These are phyloP conservation scores for Meriones unguiculatus DNA, from an alignment of 2,113 vertebrate genomes.

Conservation along the genomic window DNA sequence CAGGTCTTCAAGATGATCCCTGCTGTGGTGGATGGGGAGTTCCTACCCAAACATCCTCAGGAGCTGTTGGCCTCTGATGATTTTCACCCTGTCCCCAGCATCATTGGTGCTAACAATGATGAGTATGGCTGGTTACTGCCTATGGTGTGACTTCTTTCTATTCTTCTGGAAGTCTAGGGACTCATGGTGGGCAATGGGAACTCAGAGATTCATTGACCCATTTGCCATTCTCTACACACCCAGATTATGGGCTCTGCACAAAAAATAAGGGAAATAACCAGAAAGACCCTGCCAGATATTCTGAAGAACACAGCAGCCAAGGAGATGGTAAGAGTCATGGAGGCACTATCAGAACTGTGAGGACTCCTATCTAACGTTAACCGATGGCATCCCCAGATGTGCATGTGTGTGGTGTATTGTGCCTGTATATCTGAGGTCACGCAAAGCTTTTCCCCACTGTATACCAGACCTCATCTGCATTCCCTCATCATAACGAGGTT, in stretches of 20 bases:
- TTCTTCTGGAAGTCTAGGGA: neutral
- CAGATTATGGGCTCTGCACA: slow-evolving; percentile 57
- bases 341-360: too few relatives aligned
- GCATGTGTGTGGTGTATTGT: too few relatives aligned
- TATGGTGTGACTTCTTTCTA: neutral
- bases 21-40: slow-evolving; percentile 86
- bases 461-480: neutral
- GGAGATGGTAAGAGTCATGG: slow-evolving; percentile 33
- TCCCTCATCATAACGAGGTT: neutral
- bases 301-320: neutral
- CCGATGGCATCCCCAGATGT: too few relatives aligned
- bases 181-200: neutral
- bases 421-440: neutral
- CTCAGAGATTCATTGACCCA: neutral
- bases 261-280: slow-evolving; percentile 67
- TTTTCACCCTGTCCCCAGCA: slow-evolving; percentile 87
- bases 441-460: neutral
- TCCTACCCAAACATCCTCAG: slow-evolving; percentile 85
- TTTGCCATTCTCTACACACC: neutral
- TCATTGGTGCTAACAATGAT: slow-evolving; percentile 89
- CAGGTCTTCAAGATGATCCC: slow-evolving; percentile 53
- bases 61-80: slow-evolving; percentile 85
- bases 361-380: neutral
- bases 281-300: neutral
- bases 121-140: slow-evolving; percentile 88